Evolutionary conservation across 92 coral and sea anemone genomes (phyloP), one percentile per base, ranked within the genome.

Genomic region (Palythoa grandis): DNA sequence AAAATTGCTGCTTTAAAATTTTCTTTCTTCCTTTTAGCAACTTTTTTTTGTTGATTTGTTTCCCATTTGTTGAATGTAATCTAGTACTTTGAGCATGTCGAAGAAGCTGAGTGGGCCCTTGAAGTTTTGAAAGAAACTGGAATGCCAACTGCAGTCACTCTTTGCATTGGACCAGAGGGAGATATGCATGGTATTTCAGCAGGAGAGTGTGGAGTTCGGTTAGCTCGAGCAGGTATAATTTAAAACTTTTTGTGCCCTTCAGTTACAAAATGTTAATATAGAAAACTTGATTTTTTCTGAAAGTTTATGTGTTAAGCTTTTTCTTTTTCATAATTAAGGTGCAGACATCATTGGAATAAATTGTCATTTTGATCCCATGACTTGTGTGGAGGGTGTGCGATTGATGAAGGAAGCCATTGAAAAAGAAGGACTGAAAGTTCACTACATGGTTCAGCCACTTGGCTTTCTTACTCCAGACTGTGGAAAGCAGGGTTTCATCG

Each of bases 151-250:
- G 99, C 98, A 69, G 92, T 89, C 72, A 82, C 92, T 70, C 89
- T 96, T 74, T 95, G 98, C 89, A 95, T 96, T 89, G 99, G 99
- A 87, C 98, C 99, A 29, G 95, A 96, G 38, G 95, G 97, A 43
- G 99, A 96, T 83, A 67, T 96, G 88, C 99, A 96, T 87, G 98
- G 98, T 29, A 29, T 29, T 29, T 29, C 35, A 29, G 1, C 35
- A 29, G 35, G 35, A 29, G 35, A 29, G 35, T 29, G 35, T 29
- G 35, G 35, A 29, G 35, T 29, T 29, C 35, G 35, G 35, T 29
- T 29, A 29, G 35, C 35, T 29, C 35, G 35, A 29, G 35, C 35
- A 29, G 35, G 35, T 29, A 29, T 29, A 1, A 29, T 29, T 29
- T 29, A 29, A 29, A 29, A 29, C 35, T 1, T 29, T 29, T 29